Base-by-base conservation (phyloP, 2,888 invertebrate species). In the Slavum lentiscoides region DNA sequence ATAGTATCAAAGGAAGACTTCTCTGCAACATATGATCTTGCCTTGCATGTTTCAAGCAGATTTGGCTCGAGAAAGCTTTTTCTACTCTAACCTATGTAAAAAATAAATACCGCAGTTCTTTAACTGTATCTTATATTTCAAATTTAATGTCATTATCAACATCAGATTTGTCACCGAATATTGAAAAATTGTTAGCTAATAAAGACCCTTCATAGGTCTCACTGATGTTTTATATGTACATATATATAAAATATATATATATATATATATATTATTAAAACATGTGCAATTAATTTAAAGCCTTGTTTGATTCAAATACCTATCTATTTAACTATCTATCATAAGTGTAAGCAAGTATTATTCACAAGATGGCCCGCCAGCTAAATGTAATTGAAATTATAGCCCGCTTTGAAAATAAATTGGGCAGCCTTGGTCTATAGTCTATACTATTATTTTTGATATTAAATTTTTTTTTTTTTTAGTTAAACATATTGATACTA, bases 31-130 rank as follows among this genome's bases (percentile, higher is more conserved):
- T 70, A 58, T 58, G 58, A 70, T 70, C 70, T 58, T 58, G 70
- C 70, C 21, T 70, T 70, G 70, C 39, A 59, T 39, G 58, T 70
- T 70, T 70, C 39, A 70, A 70, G 61, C 73, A 61, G 49, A 61
- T 73, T 73, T 73, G 23, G 62, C 49, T 70, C 58, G 15, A 58
- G 58, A 58, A 70, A 58, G 70, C 70, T 58, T 70, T 70, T 70
- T 70, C 37, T 70, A 70, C 70, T 39, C 23, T 73, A 30, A 73
- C 62, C 4, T 73, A 62, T 62, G 11, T 73, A 21, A 62, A 73
- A 73, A 62, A 73, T 73, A 62, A 73, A 73, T 73, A 73, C 62
- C 73, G 43, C 8, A 61, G 72, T 73, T 73, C 13, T 23, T 73
- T 73, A 69, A 70, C 17, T 58, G 37, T 55, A 0, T n/a, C 70